A percentile compares a stretch with the other conserved stretches of the same genome.
These are phyloP conservation scores for Cirrhinus mrigala DNA, from an alignment of 2,797 vertebrate species.

Conservation along the genomic window DNA sequence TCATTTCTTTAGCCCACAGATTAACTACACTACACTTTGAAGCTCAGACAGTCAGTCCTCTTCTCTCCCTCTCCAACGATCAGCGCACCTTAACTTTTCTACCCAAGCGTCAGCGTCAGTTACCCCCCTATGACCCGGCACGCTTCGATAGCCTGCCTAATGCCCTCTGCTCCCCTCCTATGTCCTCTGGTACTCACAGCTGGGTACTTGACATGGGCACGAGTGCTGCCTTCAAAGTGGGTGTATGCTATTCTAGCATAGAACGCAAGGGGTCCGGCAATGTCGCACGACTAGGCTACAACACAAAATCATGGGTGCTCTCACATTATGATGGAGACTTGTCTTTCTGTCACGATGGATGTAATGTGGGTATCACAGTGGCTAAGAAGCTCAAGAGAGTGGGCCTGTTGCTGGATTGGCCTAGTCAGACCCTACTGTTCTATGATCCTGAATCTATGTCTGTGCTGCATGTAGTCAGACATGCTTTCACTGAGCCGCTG, in stretches of 20 bases:
- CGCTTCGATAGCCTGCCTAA: slow-evolving; percentile 94
- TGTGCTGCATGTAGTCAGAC: slow-evolving; percentile 78
- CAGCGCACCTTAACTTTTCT: slow-evolving; percentile 84
- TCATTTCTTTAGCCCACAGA: slow-evolving; percentile 69
- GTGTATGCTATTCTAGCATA: slow-evolving; percentile 87
- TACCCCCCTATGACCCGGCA: slow-evolving; percentile 77
- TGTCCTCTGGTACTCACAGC: slow-evolving; percentile 82
- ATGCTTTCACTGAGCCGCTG: slow-evolving; percentile 79
- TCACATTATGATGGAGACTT: slow-evolving; percentile 88
- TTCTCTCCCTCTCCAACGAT: slow-evolving; percentile 85
- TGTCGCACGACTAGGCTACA: slow-evolving; percentile 87
- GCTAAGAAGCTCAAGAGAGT: slow-evolving; percentile 78
- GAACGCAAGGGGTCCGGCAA: slow-evolving; percentile 86
- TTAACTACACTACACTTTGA: slow-evolving; percentile 80
- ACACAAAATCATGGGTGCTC: slow-evolving; percentile 89
- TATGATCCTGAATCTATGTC: slow-evolving; percentile 81
- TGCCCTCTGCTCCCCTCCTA: slow-evolving; percentile 79
- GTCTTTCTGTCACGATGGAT: slow-evolving; percentile 84
- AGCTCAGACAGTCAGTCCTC: slow-evolving; percentile 85
- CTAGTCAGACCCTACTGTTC: slow-evolving; percentile 85
- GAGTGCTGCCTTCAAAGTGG: slow-evolving; percentile 92
- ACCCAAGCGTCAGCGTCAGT: slow-evolving; percentile 80
- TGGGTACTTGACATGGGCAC: slow-evolving; percentile 87
- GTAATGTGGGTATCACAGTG: slow-evolving; percentile 75
- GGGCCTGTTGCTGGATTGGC: slow-evolving; percentile 88